phyloP scores from a whole-genome alignment of 2,113 vertebrate species.

The Notarius quadriscutis region DNA sequence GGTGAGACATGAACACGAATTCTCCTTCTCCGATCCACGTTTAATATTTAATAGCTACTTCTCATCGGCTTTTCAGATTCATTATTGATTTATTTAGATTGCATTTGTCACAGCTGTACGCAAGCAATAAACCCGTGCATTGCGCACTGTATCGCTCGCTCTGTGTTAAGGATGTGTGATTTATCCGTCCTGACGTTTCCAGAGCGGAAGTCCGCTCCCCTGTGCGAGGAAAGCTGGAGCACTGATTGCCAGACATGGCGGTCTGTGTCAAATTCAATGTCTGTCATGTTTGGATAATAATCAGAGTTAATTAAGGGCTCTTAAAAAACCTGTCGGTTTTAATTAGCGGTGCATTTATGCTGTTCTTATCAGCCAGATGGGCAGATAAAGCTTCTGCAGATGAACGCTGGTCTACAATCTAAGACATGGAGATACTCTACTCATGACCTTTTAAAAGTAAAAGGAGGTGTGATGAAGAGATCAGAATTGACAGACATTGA shows the following conservation, averaged over 20 bases:
- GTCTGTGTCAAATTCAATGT: constrained; percentile 74
- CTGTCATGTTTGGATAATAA: constrained; percentile 77
- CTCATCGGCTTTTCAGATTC: neutral
- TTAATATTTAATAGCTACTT: constrained; percentile 8
- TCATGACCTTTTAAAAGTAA: neutral
- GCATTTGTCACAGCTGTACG: constrained; percentile 38
- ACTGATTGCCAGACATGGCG: constrained; percentile 57
- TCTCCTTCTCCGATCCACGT: neutral
- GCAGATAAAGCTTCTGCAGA: constrained; percentile 34
- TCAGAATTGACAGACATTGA: constrained; percentile 1
- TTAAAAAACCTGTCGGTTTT: constrained; percentile 76
- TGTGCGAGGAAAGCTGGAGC: constrained; percentile 37
- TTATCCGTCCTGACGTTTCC: constrained; percentile 52
- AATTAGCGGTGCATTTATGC: constrained; percentile 54
- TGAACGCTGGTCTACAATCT: neutral
- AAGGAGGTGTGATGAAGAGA: neutral
- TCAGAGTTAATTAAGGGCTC: constrained; percentile 76
- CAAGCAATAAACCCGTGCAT: constrained; percentile 38
- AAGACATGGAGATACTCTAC: neutral
- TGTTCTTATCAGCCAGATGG: constrained; percentile 28
- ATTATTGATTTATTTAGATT: constrained; percentile 28
- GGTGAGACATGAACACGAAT: neutral
- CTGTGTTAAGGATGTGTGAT: constrained; percentile 45
- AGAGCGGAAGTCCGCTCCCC: constrained; percentile 37
- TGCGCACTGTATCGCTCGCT: constrained; percentile 26